Evolutionary conservation across 2,888 invertebrate genomes (phyloP).

Genomic region (Eupithecia exiguata): DNA sequence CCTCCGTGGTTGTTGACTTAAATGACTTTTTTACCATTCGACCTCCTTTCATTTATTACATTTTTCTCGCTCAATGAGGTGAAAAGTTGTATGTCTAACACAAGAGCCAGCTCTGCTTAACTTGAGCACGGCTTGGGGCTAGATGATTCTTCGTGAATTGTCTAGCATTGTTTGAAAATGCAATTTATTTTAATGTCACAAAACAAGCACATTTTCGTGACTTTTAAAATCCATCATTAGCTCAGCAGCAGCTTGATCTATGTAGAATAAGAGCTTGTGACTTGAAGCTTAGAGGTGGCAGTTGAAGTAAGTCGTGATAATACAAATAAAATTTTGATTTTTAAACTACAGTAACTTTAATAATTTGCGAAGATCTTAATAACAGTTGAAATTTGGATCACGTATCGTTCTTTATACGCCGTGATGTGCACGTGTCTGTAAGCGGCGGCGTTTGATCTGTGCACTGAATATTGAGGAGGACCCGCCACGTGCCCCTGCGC

Average conservation of each 20-base stretch:
- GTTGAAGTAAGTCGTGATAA: background rate
- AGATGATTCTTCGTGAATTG: no score
- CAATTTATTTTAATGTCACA: no score
- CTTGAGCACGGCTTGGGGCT: no score
- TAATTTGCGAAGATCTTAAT: constrained; percentile 27
- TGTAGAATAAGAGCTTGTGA: no score
- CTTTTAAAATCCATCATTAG: background rate
- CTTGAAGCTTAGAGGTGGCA: background rate
- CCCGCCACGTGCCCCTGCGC: constrained; percentile 22
- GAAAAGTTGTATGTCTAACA: no score
- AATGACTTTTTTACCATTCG: background rate
- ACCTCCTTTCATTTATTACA: no score
- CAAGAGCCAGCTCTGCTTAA: no score
- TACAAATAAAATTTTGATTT: background rate
- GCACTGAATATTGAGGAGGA: constrained; percentile 8
- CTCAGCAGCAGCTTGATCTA: no score
- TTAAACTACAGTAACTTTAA: background rate
- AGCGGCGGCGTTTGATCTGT: constrained; percentile 66
- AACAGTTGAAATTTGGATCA: constrained; percentile 51
- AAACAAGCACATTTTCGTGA: background rate
- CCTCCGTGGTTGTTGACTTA: background rate
- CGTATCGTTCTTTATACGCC: constrained; percentile 51
- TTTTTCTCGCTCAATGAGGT: background rate
- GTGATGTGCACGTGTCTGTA: constrained; percentile 63
- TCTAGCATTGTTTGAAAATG: no score